Evolutionary conservation across 1,140 invertebrate species (phyloP), one percentile per base, ranked within the genome.

Genomic region (Daktulosphaira vitifoliae): DNA sequence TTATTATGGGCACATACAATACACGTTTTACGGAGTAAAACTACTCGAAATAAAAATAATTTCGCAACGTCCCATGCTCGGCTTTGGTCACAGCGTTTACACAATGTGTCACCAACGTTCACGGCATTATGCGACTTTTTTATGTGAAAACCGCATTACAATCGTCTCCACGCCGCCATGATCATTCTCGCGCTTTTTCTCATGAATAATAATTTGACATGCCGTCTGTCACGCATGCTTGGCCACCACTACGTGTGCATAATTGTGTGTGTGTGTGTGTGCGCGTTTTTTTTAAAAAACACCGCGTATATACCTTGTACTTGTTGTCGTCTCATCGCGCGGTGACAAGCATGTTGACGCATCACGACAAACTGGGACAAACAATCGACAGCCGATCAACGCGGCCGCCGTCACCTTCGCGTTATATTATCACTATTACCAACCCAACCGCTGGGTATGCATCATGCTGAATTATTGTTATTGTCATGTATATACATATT

Each of bases 381-480:
- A 62, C 56, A 62, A 62, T 62, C 42, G 53, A 33, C 53, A 25
- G 53, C 37, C 53, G 53, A 56, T 44, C 53, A 44, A 42, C 53
- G 53, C 22, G 22, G 25, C 5, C 23, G 23, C 18, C 51, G 38
- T 44, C 53, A 56, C 53, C 20, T 44, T 39, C 37, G 26, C 37
- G 13, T 42, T 25, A 54, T 33, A 16, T 22, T 20, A 52, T 16
- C 33, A 52, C n/a, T 15, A 18, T 39, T 37, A 42, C 53, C 11
- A 29, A 18, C 50, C n/a, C 50, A 16, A n/a, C 11, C 25, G 18
- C 20, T 11, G 54, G 44, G 22, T 33, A 62, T 39, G 56, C 56
- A 62, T 62, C 56, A 62, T 62, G 56, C 56, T 42, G 56, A 62
- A 62, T 62, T 62, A 62, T 62, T 62, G 25, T 62, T 62, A 62